These are phyloP conservation scores for Conops quadrifasciatus DNA, from an alignment of 2,888 invertebrate genomes.

Conservation along the genomic window DNA sequence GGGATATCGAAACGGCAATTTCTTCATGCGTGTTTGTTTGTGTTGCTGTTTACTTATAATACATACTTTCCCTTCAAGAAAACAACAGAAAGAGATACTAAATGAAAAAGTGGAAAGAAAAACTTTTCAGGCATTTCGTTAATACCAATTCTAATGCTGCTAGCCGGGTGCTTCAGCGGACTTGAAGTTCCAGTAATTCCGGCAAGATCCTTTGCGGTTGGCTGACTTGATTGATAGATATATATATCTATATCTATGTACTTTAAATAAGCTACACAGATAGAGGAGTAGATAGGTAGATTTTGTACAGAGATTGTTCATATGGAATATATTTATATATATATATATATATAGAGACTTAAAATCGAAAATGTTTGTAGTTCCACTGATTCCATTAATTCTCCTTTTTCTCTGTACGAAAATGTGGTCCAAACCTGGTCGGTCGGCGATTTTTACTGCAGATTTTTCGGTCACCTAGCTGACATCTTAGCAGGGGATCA, in stretches of 20 bases:
- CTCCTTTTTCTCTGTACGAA: too few species aligned
- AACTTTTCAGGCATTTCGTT: constrained; percentile 10
- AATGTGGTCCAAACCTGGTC: too few species aligned
- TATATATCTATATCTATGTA: background rate
- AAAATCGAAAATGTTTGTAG: too few species aligned
- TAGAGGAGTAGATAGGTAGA: background rate
- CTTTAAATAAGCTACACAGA: background rate
- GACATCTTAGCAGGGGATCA: too few species aligned
- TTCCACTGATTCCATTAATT: too few species aligned
- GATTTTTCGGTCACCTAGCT: too few species aligned
- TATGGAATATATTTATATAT: background rate
- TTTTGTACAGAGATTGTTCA: background rate
- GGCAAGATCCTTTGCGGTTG: background rate
- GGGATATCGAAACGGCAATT: too few species aligned
- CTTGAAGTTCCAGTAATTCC: constrained; percentile 25
- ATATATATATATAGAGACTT: background rate
- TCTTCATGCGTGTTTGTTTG: too few species aligned
- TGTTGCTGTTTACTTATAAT: too few species aligned
- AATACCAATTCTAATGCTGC: too few species aligned
- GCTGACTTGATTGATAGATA: background rate
- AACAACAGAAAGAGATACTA: constrained; percentile 1
- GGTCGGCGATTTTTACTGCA: too few species aligned
- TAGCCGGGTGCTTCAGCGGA: constrained; percentile 26
- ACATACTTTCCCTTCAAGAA: constrained; percentile 1
- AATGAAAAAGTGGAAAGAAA: constrained; percentile 8